phyloP scores from a whole-genome alignment of 2,797 vertebrate genomes.

The Acropternis orthonyx region DNA sequence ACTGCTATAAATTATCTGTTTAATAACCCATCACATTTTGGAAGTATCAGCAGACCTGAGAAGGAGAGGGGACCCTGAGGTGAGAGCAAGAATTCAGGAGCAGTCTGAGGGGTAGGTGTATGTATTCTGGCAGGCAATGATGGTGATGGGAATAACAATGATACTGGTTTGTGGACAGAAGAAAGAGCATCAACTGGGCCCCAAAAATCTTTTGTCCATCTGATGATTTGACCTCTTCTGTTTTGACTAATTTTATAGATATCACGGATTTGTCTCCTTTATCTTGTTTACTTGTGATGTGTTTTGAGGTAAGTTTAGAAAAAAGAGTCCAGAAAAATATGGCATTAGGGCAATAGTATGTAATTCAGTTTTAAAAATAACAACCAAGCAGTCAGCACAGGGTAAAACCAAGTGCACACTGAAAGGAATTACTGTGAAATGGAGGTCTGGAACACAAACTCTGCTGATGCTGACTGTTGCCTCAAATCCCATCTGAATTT shows the following conservation, averaged over 20 bases:
- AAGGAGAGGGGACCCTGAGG: neutral
- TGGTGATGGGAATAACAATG: neutral
- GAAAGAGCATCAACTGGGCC: rapidly evolving
- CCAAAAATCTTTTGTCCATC: neutral
- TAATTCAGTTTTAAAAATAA: neutral
- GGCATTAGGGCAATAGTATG: neutral
- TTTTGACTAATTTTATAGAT: neutral
- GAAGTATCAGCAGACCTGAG: neutral
- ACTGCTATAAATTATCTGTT: neutral
- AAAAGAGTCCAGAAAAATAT: neutral
- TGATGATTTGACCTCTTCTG: neutral
- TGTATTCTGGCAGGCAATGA: neutral
- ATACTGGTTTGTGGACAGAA: neutral
- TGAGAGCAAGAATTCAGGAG: neutral
- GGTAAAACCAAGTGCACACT: neutral
- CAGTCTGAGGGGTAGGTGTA: neutral
- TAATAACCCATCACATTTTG: neutral
- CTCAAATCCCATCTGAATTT: constrained; percentile 14
- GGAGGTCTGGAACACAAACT: neutral
- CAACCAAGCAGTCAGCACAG: neutral
- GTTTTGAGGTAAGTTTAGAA: neutral
- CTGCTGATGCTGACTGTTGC: neutral
- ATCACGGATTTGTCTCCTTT: neutral
- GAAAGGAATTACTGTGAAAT: neutral
- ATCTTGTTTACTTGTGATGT: neutral